phyloP scores from a whole-genome alignment of 2,888 invertebrate genomes.

The Euzetes globulus region DNA sequence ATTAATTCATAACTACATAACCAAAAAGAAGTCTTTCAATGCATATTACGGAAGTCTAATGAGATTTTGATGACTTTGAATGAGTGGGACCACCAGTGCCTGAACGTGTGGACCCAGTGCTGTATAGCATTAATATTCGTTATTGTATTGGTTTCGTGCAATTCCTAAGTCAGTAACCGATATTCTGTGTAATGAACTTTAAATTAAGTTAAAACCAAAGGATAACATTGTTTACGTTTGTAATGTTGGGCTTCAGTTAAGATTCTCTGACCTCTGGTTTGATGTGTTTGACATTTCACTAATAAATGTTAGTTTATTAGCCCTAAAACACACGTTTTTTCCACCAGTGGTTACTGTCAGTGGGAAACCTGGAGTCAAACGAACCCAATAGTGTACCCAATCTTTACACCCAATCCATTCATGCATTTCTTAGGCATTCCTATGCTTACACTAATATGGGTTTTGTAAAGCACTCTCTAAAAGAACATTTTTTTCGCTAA shows the following conservation, averaged over 20 bases:
- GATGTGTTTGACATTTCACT: slow-evolving; percentile 24
- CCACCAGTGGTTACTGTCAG: not conserved
- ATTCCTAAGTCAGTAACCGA: slow-evolving; percentile 15
- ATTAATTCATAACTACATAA: no score
- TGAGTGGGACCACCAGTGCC: slow-evolving; percentile 2
- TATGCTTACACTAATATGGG: not conserved
- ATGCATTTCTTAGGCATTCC: not conserved
- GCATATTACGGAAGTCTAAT: slow-evolving; percentile 22
- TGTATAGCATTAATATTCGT: no score
- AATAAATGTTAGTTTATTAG: slow-evolving; percentile 21
- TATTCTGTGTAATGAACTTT: slow-evolving; percentile 18
- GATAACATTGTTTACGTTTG: not conserved
- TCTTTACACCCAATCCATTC: slow-evolving; percentile 1
- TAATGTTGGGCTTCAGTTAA: not conserved
- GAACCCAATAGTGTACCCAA: slow-evolving; percentile 16
- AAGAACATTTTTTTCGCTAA: not conserved
- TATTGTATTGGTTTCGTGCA: not conserved
- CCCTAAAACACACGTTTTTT: not conserved
- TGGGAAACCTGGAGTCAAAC: slow-evolving; percentile 4
- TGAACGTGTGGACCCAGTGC: not conserved
- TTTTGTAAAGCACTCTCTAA: slow-evolving; percentile 2
- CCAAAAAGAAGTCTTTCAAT: not conserved
- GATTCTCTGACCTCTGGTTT: not conserved
- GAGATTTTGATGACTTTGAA: slow-evolving; percentile 26
- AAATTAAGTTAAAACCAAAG: not conserved